Percentiles rank a stretch among this genome's conserved stretches.
Evolutionary conservation across 1,140 invertebrate genomes (phyloP).

Genomic region (Ruditapes philippinarum): DNA sequence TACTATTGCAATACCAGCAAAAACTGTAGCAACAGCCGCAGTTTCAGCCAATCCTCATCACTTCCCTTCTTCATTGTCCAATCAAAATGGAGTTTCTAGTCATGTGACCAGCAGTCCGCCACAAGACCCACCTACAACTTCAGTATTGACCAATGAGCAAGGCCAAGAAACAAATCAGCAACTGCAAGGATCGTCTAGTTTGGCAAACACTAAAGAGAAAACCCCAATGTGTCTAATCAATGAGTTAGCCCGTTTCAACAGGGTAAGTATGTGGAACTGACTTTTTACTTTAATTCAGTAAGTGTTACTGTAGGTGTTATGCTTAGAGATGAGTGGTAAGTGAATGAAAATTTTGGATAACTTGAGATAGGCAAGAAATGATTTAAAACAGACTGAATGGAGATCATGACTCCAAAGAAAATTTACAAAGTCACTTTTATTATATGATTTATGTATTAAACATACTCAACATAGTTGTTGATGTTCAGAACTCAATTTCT

Average conservation of each 20-base stretch:
- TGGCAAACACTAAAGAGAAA: conserved; percentile 92
- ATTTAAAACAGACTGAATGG: too few relatives aligned
- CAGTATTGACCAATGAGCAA: conserved; percentile 23
- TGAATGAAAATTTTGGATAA: too few relatives aligned
- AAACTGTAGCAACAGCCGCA: conserved; percentile 28
- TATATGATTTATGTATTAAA: too few relatives aligned
- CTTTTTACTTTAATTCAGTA: too few relatives aligned
- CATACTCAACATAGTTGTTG: too few relatives aligned
- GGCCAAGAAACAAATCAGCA: conserved; percentile 10
- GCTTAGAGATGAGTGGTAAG: too few relatives aligned
- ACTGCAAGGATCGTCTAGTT: conserved; percentile 62
- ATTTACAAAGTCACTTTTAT: too few relatives aligned
- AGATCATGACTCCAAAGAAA: too few relatives aligned
- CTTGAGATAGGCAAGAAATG: too few relatives aligned
- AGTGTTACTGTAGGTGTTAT: too few relatives aligned
- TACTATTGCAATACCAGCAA: conserved; percentile 8
- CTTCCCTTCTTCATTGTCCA: conserved; percentile 66
- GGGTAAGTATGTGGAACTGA: conserved; percentile 89
- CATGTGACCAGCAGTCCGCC: conserved; percentile 55
- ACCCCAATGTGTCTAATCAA: conserved; percentile 99
- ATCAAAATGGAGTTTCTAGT: conserved; percentile 72
- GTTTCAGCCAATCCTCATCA: conserved; percentile 60
- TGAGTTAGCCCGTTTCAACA: conserved; percentile 98
- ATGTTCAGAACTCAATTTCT: too few relatives aligned
- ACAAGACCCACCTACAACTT: conserved; percentile 14